These are phyloP conservation scores for Dynastes grantii DNA, from an alignment of 2,888 invertebrate genomes.

Conservation along the genomic window DNA sequence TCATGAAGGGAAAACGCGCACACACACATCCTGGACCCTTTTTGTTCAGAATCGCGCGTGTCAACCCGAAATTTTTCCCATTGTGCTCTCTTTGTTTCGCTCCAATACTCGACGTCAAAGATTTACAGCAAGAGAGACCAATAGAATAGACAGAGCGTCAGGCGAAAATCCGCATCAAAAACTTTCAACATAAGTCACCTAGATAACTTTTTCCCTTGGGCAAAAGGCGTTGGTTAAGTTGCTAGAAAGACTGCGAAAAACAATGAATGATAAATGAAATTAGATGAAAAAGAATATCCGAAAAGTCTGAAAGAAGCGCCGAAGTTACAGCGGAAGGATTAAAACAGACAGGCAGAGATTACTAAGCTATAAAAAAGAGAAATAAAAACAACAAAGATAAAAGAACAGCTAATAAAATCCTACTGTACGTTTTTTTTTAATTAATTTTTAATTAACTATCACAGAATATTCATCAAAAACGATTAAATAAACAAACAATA, in stretches of 20 bases:
- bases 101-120: conserved; percentile 25
- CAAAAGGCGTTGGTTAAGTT: background rate
- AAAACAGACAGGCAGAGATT: background rate
- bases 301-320: background rate
- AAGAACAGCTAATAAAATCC: conserved; percentile 7
- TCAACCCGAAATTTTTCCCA: conserved; percentile 22
- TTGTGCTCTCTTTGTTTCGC: conserved; percentile 28
- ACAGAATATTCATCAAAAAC: too few relatives aligned
- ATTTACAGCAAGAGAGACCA: conserved; percentile 19
- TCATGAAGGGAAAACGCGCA: background rate
- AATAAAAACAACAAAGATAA: conserved; percentile 11
- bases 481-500: too few relatives aligned
- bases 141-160: conserved; percentile 23
- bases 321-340: background rate
- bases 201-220: conserved; percentile 26
- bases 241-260: background rate
- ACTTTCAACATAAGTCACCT: conserved; percentile 31
- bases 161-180: conserved; percentile 29
- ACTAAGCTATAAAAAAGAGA: background rate
- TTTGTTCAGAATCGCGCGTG: conserved; percentile 26
- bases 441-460: background rate
- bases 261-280: conserved; percentile 33
- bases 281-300: conserved; percentile 1
- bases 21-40: conserved; percentile 4
- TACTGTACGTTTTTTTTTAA: background rate